A percentile compares a stretch with the other conserved stretches of the same genome.
These are phyloP conservation scores for Trichonephila clavata DNA, from an alignment of 1,140 invertebrate species.

Conservation along the genomic window DNA sequence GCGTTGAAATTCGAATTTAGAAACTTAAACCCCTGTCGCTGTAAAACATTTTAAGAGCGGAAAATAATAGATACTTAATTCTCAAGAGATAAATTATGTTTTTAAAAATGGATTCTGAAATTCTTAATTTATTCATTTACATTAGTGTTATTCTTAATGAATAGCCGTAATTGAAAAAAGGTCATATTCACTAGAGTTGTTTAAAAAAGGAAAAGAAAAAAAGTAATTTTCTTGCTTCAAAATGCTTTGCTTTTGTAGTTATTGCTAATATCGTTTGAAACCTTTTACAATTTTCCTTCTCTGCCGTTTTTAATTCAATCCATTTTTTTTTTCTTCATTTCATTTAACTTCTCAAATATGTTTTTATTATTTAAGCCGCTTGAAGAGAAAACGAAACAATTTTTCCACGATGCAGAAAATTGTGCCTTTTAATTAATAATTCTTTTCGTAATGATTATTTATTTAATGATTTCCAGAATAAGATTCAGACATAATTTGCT, in stretches of 20 bases:
- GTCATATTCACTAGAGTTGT: slow-evolving; percentile 27
- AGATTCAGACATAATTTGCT: slow-evolving; percentile 25
- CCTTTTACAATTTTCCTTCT: background rate
- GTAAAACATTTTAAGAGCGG: background rate
- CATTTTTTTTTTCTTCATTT: slow-evolving; percentile 14
- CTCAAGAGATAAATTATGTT: slow-evolving; percentile 44
- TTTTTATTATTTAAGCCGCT: slow-evolving; percentile 59
- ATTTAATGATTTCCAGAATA: slow-evolving; percentile 65
- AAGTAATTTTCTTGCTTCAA: slow-evolving; percentile 30
- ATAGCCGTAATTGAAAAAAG: slow-evolving; percentile 58
- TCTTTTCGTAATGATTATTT: slow-evolving; percentile 61
- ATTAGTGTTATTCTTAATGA: slow-evolving; percentile 58
- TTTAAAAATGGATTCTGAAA: slow-evolving; percentile 40
- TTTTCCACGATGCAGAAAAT: slow-evolving; percentile 13
- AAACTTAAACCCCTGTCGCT: slow-evolving; percentile 30
- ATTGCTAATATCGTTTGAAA: background rate
- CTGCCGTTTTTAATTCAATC: slow-evolving; percentile 10
- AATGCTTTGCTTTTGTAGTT: slow-evolving; percentile 22
- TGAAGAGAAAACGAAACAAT: background rate
- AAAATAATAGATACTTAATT: slow-evolving; percentile 53
- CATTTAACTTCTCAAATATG: slow-evolving; percentile 34
- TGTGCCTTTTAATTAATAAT: slow-evolving; percentile 71
- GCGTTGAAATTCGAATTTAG: background rate
- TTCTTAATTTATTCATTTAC: slow-evolving; percentile 41
- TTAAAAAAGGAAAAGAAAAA: slow-evolving; percentile 34